phyloP scores from a whole-genome alignment of 2,113 vertebrate species.

The Deroptyus accipitrinus region DNA sequence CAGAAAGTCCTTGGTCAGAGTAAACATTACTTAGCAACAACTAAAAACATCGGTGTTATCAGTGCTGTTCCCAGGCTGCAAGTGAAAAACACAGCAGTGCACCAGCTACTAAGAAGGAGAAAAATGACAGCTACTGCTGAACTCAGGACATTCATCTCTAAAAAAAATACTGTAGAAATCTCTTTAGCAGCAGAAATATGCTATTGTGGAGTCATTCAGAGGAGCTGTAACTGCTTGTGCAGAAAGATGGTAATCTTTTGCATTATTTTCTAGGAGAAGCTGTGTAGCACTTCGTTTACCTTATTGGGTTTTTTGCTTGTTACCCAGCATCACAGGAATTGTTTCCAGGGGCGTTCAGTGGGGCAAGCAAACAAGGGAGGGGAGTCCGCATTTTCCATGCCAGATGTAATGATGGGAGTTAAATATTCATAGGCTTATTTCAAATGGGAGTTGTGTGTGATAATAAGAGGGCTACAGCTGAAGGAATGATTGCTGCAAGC shows the following conservation, averaged over 20 bases:
- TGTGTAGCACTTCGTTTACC: not conserved
- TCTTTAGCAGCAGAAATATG: not conserved
- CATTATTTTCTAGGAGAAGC: not conserved
- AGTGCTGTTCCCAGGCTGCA: no score
- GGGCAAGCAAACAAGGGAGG: not conserved
- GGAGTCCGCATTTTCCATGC: not conserved
- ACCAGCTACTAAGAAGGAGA: no score
- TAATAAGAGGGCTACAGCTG: constrained; percentile 10
- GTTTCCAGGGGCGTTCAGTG: not conserved
- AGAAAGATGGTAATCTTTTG: not conserved
- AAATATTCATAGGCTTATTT: constrained; percentile 51
- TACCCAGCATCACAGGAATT: not conserved
- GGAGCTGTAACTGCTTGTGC: not conserved
- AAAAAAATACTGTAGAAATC: not conserved
- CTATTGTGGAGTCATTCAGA: not conserved
- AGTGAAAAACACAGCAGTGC: no score
- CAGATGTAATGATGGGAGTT: constrained; percentile 13
- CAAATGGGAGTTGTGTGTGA: not conserved
- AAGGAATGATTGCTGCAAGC: constrained; percentile 4
- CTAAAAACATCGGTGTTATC: no score
- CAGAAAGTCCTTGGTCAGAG: no score
- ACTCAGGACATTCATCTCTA: not conserved
- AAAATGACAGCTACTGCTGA: no score
- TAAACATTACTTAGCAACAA: no score
- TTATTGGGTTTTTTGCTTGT: not conserved